Base-by-base conservation (phyloP, 2,888 invertebrate species). In the Ditula angustiorana region DNA sequence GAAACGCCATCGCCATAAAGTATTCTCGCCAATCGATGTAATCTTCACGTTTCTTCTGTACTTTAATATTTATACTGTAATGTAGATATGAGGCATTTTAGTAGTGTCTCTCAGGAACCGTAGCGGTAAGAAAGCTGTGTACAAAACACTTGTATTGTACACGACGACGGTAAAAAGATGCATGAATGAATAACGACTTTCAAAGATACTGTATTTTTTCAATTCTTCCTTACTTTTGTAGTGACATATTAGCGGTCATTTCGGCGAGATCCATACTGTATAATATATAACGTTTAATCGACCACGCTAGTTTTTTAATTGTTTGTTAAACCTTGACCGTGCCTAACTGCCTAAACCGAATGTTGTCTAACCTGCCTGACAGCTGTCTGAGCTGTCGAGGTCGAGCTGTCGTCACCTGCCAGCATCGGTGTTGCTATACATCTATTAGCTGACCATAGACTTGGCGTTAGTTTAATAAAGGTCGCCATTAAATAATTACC, bases 1-100 rank as follows among this genome's bases (percentile, higher is more conserved):
- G 91, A 78, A 98, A 95, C 2, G 99, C 98, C 7, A 96, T 95
- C 0, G 97, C 96, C 99, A 99, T 99, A 81, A 99, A 99, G 87
- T 98, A 99, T 71, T 99, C 99, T 66, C 95, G 94, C 99, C 99
- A 99, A 41, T 94, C 94, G 28, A 99, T 83, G 77, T 96, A 97
- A 69, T 95, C 94, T 35, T 80, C 72, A 41, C 96, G 90, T 85
- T 96, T 96, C 5, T 60, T 75, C 61, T 78, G 79, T n/a, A 67
- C 37, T 55, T 74, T 71, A 3, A 68, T 58, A 44, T 75, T 76
- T 50, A 21, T 69, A 71, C 50, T 64, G 33, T 11, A 52, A 46
- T 11, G 28, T 21, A 21, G 10, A 24, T 44, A 61, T 5, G 24
- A 35, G 3, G 8, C 7, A 52, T 3, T 4, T 16, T 52, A 21